Percentiles rank a stretch among this genome's conserved stretches.
Conservation (phyloP, 1,140 invertebrate species). For the Nautilus pompilius region DNA sequence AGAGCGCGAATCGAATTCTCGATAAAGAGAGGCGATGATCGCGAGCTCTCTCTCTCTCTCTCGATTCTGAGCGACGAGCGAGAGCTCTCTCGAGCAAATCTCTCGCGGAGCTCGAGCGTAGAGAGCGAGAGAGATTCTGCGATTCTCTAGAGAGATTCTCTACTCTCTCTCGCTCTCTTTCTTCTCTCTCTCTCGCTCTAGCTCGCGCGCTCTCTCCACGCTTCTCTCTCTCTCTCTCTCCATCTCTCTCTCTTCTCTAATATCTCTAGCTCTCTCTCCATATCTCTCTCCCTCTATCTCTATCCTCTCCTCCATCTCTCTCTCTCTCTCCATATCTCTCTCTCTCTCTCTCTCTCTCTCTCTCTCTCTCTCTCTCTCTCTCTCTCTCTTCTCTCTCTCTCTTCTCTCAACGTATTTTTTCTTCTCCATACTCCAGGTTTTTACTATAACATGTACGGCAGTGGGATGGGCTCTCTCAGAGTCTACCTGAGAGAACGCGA, state of each 20-base stretch:
- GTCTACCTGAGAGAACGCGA: slow-evolving; percentile 10
- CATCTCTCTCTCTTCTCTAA: too few relatives aligned
- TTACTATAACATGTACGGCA: slow-evolving; percentile 26
- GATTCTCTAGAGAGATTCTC: neutral
- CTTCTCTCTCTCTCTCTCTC: neutral
- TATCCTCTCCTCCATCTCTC: neutral
- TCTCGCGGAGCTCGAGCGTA: neutral
- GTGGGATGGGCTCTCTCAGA: slow-evolving; percentile 18
- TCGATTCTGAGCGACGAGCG: neutral
- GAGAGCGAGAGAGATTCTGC: neutral
- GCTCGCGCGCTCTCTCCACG: neutral
- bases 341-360: neutral
- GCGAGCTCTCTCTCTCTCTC: neutral
- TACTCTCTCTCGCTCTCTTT: neutral
- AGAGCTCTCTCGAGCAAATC: neutral
- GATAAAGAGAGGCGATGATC: too few relatives aligned
- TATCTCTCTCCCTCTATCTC: neutral
- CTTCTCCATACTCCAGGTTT: slow-evolving; percentile 11
- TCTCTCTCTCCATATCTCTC: neutral
- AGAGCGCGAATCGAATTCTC: too few relatives aligned
- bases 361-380: neutral
- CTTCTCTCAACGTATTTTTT: neutral
- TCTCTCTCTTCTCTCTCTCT: neutral
- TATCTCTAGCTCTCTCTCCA: neutral
- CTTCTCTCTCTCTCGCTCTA: neutral